Evolutionary conservation across 2,888 invertebrate genomes (phyloP), one percentile per base, ranked within the genome.

Genomic region (Volucella inanis): DNA sequence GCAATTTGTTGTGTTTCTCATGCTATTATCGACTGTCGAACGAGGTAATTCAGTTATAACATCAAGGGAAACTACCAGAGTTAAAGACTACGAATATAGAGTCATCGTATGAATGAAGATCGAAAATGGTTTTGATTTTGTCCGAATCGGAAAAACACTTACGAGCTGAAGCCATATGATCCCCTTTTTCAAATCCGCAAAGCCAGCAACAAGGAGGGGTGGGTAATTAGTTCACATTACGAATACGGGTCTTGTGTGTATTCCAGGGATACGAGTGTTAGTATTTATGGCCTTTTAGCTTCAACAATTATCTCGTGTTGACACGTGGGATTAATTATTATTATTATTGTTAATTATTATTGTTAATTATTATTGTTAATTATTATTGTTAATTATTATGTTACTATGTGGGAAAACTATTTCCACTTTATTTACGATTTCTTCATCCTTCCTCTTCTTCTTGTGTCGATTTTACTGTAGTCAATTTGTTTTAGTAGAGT

Each of bases 11-110:
- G 67, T 80, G 85, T 77, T 85, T 72, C 72, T 62, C 64, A 77
- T 78, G 78, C 82, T 74, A 74, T 82, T 86, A 86, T 77, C 77
- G 82, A 81, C 68, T 86, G 78, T 82, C 72, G 82, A 86, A 86
- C 86, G 82, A 78, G 86, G 81, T 86, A 86, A 86, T 86, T 82
- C 86, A 74, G 86, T 86, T 86, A 86, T 86, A 81, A 85, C 85
- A 85, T 81, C 72, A 81, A 68, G 85, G 76, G 77, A 85, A 76
- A 62, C 65, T 67, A 77, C 39, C 31, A 14, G 8, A n/a, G n/a
- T 3, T 12, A 45, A n/a, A n/a, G n/a, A n/a, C 54, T 52, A 52
- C 31, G 43, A 68, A 50, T 55, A 31, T 31, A 31, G 31, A 31
- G 31, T 6, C 45, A 22, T 59, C 57, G 70, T 65, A 18, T 52